phyloP scores from a whole-genome alignment of 2,888 invertebrate genomes.

The Trachelus troglodyta region DNA sequence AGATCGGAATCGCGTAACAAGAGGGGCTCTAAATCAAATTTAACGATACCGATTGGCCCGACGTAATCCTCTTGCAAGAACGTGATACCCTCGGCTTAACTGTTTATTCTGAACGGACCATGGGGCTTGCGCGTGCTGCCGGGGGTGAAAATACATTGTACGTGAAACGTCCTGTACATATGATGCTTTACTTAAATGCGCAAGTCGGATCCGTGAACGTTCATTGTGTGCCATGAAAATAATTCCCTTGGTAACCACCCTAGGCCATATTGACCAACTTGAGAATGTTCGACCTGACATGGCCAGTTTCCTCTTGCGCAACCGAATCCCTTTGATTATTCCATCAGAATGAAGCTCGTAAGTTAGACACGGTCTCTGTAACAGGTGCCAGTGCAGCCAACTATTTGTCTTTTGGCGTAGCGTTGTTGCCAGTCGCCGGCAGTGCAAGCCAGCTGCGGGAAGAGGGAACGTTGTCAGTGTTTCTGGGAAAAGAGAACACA shows the following conservation, averaged over 20 bases:
- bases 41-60: slow-evolving; percentile 27
- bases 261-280: neutral
- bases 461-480: neutral
- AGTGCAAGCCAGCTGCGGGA: neutral
- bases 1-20: neutral
- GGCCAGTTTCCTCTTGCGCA: neutral
- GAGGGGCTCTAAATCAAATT: slow-evolving; percentile 30
- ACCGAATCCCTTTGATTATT: neutral
- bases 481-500: neutral
- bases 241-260: neutral
- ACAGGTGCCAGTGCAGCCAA: neutral
- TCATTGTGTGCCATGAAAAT: neutral
- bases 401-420: neutral
- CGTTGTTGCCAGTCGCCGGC: neutral
- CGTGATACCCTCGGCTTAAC: neutral
- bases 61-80: slow-evolving; percentile 25
- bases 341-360: neutral
- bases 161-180: neutral
- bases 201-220: neutral
- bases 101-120: neutral
- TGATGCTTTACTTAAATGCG: neutral
- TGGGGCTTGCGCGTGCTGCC: neutral
- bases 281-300: neutral
- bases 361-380: neutral
- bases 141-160: neutral